Conservation (phyloP, 2,113 vertebrate species). For the Brachyhypopomus gauderio region DNA sequence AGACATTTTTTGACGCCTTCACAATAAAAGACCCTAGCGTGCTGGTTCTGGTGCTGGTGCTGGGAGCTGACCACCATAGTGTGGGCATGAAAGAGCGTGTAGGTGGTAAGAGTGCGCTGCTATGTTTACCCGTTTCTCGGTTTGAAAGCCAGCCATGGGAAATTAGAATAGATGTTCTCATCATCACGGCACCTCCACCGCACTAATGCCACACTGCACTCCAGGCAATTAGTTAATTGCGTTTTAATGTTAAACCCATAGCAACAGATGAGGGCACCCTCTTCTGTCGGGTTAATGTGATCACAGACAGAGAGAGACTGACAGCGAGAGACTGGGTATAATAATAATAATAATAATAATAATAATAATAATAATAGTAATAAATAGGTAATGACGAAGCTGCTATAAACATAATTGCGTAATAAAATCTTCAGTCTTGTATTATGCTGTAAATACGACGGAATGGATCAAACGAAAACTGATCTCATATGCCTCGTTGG, state of each 20-base stretch:
- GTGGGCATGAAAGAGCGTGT: not conserved
- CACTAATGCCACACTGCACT: slow-evolving; percentile 52
- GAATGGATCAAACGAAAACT: not conserved
- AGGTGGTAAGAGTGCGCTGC: slow-evolving; percentile 5
- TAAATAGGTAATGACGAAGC: not conserved
- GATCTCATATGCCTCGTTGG: not conserved
- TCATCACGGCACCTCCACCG: slow-evolving; percentile 45
- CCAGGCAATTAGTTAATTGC: slow-evolving; percentile 57
- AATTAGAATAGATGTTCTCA: slow-evolving; percentile 55
- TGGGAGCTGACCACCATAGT: not conserved
- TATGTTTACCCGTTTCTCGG: slow-evolving; percentile 27
- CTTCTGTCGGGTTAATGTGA: slow-evolving; percentile 27
- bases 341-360: not conserved
- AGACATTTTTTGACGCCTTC: not conserved
- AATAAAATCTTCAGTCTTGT: slow-evolving; percentile 2
- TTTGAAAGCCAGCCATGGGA: slow-evolving; percentile 46
- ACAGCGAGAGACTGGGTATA: not conserved
- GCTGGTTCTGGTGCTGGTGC: not conserved
- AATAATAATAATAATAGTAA: not conserved
- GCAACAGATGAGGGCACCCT: slow-evolving; percentile 42
- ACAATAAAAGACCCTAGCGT: not conserved
- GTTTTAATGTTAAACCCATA: slow-evolving; percentile 56
- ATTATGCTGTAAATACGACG: not conserved
- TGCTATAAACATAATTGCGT: slow-evolving; percentile 6
- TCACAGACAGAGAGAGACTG: slow-evolving; percentile 24